A percentile compares a stretch with the other conserved stretches of the same genome.
Evolutionary conservation across 2,888 invertebrate genomes (phyloP).

Genomic region (Plutella xylostella): DNA sequence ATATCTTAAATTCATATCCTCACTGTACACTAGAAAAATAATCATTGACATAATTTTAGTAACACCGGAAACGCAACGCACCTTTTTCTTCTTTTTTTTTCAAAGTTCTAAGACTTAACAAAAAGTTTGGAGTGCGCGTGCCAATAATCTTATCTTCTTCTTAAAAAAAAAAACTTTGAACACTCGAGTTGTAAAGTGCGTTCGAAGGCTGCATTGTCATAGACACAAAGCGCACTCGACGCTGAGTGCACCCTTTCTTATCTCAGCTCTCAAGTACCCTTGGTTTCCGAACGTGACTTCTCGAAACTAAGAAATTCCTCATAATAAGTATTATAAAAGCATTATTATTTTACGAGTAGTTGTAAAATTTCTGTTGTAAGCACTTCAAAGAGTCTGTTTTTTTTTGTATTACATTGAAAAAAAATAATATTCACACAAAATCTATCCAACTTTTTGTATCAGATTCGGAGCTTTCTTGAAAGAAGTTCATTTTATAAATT

Average conservation of each 20-base stretch:
- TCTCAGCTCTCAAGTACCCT: neutral
- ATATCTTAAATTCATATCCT: too few relatives aligned
- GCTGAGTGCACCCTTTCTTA: conserved; percentile 2
- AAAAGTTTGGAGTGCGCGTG: conserved; percentile 52
- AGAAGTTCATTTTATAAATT: too few relatives aligned
- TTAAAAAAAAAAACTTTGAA: conserved; percentile 50
- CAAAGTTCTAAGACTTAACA: too few relatives aligned
- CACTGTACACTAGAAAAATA: too few relatives aligned
- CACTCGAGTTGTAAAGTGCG: conserved; percentile 46
- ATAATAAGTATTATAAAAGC: neutral
- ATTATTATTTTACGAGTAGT: neutral
- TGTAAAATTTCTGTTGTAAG: neutral
- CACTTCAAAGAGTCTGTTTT: too few relatives aligned
- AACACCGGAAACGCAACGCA: too few relatives aligned
- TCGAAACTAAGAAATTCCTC: neutral
- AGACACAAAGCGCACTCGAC: conserved; percentile 23
- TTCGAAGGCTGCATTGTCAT: conserved; percentile 40
- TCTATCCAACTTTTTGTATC: too few relatives aligned
- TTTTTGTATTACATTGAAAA: too few relatives aligned
- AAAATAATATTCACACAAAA: too few relatives aligned
- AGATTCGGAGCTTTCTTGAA: too few relatives aligned
- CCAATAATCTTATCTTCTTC: conserved; percentile 26
- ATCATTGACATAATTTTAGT: too few relatives aligned
- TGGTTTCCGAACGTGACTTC: conserved; percentile 2
- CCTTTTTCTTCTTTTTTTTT: too few relatives aligned